Percentiles rank a stretch among this genome's conserved stretches.
Conservation (phyloP, 2,888 invertebrate species). For the Spilosoma lubricipeda region DNA sequence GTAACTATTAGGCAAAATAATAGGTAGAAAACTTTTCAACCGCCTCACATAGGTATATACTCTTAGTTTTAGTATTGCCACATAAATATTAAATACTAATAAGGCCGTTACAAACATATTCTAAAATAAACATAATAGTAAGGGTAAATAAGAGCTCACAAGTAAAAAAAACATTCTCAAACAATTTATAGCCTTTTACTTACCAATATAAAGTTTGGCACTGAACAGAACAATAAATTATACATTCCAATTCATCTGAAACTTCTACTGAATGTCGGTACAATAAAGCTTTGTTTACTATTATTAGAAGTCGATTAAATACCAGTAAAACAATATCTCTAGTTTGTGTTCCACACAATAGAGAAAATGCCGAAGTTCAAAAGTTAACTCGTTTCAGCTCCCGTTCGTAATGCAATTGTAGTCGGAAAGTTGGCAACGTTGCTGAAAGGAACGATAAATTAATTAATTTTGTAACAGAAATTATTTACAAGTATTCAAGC, state of each 20-base stretch:
- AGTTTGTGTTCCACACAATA: conserved; percentile 38
- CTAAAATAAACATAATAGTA: too few species aligned
- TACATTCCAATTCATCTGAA: conserved; percentile 21
- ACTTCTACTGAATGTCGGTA: conserved; percentile 31
- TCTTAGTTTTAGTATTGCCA: too few species aligned
- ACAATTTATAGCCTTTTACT: not conserved
- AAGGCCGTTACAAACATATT: not conserved
- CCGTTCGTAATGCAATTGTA: conserved; percentile 44
- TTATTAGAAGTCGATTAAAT: conserved; percentile 39
- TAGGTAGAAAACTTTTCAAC: too few species aligned
- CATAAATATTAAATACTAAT: not conserved
- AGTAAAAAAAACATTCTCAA: not conserved
- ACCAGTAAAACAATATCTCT: conserved; percentile 35
- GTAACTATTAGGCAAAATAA: too few species aligned
- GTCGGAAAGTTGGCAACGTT: conserved; percentile 30
- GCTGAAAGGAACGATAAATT: conserved; percentile 31
- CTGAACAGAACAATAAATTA: conserved; percentile 29
- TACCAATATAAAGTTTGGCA: not conserved
- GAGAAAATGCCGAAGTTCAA: conserved; percentile 42
- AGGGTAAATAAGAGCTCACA: too few species aligned
- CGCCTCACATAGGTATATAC: too few species aligned
- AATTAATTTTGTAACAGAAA: conserved; percentile 33
- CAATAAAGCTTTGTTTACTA: conserved; percentile 20
- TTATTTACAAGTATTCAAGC: conserved; percentile 21
- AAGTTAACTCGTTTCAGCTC: conserved; percentile 42